These are phyloP conservation scores for Lasioglossum vierecki DNA, from an alignment of 2,888 invertebrate species.

Conservation along the genomic window DNA sequence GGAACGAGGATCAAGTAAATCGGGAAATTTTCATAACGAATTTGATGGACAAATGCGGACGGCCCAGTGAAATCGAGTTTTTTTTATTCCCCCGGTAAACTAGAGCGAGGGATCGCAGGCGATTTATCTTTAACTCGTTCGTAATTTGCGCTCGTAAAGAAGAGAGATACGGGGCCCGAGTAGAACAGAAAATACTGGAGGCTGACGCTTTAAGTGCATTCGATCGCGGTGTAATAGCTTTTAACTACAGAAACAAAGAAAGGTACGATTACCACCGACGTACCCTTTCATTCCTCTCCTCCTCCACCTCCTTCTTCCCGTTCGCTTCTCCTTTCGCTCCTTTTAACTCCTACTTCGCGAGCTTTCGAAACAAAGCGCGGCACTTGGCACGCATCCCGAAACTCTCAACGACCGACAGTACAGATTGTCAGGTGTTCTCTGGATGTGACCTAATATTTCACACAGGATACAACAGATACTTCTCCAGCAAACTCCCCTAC, in stretches of 20 bases:
- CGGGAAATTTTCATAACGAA: not conserved
- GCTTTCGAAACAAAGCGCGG: constrained; percentile 57
- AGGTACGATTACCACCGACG: constrained; percentile 52
- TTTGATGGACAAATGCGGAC: not conserved
- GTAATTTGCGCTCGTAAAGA: constrained; percentile 44
- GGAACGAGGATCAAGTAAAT: not conserved
- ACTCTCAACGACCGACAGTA: constrained; percentile 47
- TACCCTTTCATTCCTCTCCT: constrained; percentile 52
- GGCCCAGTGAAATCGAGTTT: not conserved
- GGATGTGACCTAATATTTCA: constrained; percentile 53
- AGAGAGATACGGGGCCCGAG: constrained; percentile 20
- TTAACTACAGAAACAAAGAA: constrained; percentile 66
- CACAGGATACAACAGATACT: constrained; percentile 6
- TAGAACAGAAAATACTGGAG: constrained; percentile 51
- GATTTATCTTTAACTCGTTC: constrained; percentile 46
- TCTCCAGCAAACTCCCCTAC: not conserved
- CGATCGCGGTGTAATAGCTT: constrained; percentile 63
- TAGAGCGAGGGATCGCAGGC: constrained; percentile 35
- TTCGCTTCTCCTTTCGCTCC: constrained; percentile 45
- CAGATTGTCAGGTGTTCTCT: constrained; percentile 55
- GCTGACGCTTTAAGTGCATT: constrained; percentile 59
- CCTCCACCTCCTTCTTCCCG: constrained; percentile 16
- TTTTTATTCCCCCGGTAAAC: not conserved
- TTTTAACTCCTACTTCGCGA: constrained; percentile 51
- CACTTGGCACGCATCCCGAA: constrained; percentile 64